phyloP scores from a whole-genome alignment of 2,113 vertebrate genomes.

The Herpailurus yagouaroundi region DNA sequence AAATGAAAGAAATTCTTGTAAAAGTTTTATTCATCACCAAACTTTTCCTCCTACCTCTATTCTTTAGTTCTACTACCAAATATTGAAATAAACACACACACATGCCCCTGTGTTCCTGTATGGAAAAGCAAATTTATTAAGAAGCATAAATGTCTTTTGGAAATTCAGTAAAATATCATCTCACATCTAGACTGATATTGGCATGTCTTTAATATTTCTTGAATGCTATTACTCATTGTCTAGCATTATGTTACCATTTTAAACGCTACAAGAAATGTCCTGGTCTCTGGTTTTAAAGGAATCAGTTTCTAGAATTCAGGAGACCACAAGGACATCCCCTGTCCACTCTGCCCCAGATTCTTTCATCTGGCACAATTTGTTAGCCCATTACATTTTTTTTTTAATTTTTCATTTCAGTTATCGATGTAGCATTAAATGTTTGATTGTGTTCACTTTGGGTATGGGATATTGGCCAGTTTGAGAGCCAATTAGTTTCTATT shows the following conservation, averaged over 20 bases:
- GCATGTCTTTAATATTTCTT: not conserved
- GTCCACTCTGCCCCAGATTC: not conserved
- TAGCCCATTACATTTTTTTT: not conserved
- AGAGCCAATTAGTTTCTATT: not conserved
- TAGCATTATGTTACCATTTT: not conserved
- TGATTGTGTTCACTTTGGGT: not conserved
- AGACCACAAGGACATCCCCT: not conserved
- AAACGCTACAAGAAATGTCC: not conserved
- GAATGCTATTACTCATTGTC: not conserved
- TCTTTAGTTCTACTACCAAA: slow-evolving; percentile 75
- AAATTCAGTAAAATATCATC: not conserved
- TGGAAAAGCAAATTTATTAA: slow-evolving; percentile 67
- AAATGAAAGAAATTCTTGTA: slow-evolving; percentile 80
- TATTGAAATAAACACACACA: slow-evolving; percentile 27
- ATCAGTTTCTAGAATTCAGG: not conserved
- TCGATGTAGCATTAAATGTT: not conserved
- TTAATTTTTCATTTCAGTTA: not conserved
- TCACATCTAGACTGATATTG: not conserved
- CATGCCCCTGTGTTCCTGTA: slow-evolving; percentile 22
- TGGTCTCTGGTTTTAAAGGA: not conserved
- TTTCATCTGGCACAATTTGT: not conserved
- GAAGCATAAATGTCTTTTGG: not conserved
- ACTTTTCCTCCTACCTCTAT: slow-evolving; percentile 71
- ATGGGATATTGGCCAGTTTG: not conserved
- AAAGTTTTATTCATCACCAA: slow-evolving; percentile 81